phyloP scores from a whole-genome alignment of 2,113 vertebrate genomes.

The Camarhynchus parvulus region DNA sequence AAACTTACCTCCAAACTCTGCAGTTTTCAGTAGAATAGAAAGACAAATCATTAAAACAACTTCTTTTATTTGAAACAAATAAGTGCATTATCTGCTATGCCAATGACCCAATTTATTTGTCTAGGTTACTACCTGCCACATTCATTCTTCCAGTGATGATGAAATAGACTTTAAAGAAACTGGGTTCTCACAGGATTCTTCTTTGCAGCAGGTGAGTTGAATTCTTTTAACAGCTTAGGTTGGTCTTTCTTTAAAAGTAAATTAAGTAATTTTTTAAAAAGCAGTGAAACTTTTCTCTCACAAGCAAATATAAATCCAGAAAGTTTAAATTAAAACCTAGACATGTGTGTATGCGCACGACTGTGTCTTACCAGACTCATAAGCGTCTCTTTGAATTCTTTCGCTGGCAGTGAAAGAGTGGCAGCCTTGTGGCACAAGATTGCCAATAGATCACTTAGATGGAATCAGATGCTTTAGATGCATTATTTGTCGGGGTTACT shows the following conservation, averaged over 20 bases:
- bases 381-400: background rate
- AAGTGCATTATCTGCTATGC: background rate
- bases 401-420: background rate
- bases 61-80: background rate
- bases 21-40: background rate
- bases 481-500: background rate
- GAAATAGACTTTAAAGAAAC: slow-evolving; percentile 99
- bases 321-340: background rate
- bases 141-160: slow-evolving; percentile 98
- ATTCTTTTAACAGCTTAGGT: background rate
- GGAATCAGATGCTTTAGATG: background rate
- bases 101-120: slow-evolving; percentile 37
- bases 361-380: background rate
- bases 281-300: background rate
- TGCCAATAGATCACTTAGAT: background rate
- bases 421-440: background rate
- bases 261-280: background rate
- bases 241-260: background rate
- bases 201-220: slow-evolving; percentile 95
- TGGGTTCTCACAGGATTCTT: slow-evolving; percentile 97
- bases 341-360: background rate
- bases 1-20: background rate
- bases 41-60: background rate
- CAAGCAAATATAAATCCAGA: background rate
- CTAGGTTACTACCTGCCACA: slow-evolving; percentile 96